Percentiles rank a stretch among this genome's conserved stretches.
These are phyloP conservation scores for Aphelenchoides besseyi DNA, from an alignment of 1,140 invertebrate species.

Conservation along the genomic window DNA sequence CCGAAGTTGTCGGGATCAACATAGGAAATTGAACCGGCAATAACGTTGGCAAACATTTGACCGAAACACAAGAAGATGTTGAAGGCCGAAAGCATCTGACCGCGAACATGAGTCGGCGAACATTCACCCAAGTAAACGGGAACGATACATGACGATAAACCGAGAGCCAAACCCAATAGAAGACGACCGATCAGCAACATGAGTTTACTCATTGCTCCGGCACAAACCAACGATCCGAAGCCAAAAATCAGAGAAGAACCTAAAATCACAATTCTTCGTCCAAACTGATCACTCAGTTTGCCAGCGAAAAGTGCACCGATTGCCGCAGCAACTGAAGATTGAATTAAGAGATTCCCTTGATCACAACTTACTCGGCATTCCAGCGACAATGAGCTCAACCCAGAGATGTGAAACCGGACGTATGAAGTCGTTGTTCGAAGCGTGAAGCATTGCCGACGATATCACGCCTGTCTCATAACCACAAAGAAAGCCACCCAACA, in stretches of 20 bases:
- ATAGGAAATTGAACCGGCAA: conserved; percentile 67
- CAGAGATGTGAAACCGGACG: conserved; percentile 16
- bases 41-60: conserved; percentile 67
- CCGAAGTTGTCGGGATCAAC: conserved; percentile 63
- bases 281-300: conserved; percentile 65
- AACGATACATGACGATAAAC: conserved; percentile 69
- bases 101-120: conserved; percentile 66
- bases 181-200: conserved; percentile 67
- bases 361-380: conserved; percentile 9
- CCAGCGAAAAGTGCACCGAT: conserved; percentile 66
- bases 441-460: conserved; percentile 11
- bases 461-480: conserved; percentile 68
- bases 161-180: conserved; percentile 66
- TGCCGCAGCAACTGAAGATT: conserved; percentile 50
- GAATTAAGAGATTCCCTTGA: not conserved
- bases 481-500: conserved; percentile 71
- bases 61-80: conserved; percentile 58
- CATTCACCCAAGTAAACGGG: conserved; percentile 70
- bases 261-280: conserved; percentile 67
- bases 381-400: not conserved
- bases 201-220: conserved; percentile 64
- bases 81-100: conserved; percentile 68
- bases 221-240: conserved; percentile 67
- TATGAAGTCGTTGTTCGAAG: conserved; percentile 3
- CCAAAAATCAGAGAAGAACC: conserved; percentile 67